A percentile compares a stretch with the other conserved stretches of the same genome.
Evolutionary conservation across 2,113 vertebrate genomes (phyloP).

Genomic region (Phalacrocorax pelagicus): DNA sequence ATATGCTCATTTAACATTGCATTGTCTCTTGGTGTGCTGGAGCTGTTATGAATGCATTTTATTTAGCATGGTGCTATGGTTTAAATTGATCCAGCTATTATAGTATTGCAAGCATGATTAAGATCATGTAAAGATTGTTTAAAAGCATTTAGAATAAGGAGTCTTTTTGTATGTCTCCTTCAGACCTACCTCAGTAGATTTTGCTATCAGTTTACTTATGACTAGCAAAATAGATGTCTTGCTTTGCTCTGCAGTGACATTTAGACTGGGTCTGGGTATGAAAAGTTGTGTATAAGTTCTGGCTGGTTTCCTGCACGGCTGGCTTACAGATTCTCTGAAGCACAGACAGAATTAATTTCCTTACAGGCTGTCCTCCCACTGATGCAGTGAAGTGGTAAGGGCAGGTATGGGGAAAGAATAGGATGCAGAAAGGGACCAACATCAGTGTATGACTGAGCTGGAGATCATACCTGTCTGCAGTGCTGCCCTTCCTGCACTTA

Average conservation of each 20-base stretch:
- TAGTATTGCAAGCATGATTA: background rate
- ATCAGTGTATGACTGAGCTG: background rate
- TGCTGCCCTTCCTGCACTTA: background rate
- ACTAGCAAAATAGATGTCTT: background rate
- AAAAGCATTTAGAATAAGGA: background rate
- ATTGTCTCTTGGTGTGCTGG: background rate
- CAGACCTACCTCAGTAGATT: background rate
- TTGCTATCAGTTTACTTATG: background rate
- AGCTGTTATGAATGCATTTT: background rate
- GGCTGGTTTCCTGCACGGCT: background rate
- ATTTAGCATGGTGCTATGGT: background rate
- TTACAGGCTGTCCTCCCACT: background rate
- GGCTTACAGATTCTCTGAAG: background rate
- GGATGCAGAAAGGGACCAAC: background rate
- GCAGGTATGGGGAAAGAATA: background rate
- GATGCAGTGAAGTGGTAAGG: background rate
- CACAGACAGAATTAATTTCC: background rate
- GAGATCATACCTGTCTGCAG: background rate
- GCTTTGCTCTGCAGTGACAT: background rate
- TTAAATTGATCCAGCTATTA: background rate
- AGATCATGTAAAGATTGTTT: background rate
- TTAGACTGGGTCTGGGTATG: background rate
- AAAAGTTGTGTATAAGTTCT: background rate
- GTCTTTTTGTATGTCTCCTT: background rate
- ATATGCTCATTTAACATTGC: background rate